These are phyloP conservation scores for Suricata suricatta DNA, from an alignment of 2,113 vertebrate species.

Conservation along the genomic window DNA sequence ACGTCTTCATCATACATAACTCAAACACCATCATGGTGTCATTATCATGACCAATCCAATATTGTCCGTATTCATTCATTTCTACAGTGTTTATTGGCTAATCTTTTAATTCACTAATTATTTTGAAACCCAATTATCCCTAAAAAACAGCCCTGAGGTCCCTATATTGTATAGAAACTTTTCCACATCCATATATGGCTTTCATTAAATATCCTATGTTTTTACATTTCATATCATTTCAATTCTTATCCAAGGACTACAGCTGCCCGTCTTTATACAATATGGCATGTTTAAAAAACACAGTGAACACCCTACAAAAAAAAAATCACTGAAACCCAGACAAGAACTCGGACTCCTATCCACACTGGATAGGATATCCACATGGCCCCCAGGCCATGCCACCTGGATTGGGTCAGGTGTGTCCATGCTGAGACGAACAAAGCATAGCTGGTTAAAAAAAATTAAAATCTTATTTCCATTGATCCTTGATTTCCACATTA, in stretches of 20 bases:
- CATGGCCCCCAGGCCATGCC: not conserved
- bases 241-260: not conserved
- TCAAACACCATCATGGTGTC: not conserved
- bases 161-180: not conserved
- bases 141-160: not conserved
- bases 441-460: rapidly evolving
- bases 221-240: not conserved
- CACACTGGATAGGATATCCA: too few relatives aligned
- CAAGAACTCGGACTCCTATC: not conserved
- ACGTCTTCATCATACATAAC: rapidly evolving
- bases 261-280: not conserved
- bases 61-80: not conserved
- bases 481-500: too few relatives aligned
- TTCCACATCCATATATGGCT: not conserved
- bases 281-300: not conserved
- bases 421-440: not conserved
- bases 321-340: not conserved
- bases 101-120: not conserved
- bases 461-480: not conserved
- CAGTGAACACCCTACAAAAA: not conserved
- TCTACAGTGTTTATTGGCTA: not conserved
- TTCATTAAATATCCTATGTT: not conserved
- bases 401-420: rapidly evolving
- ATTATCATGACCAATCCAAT: not conserved
- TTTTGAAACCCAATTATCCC: not conserved